Percentiles rank a stretch among this genome's conserved stretches.
Evolutionary conservation across 2,797 vertebrate genomes (phyloP).

Genomic region (Peromyscus aztecus): DNA sequence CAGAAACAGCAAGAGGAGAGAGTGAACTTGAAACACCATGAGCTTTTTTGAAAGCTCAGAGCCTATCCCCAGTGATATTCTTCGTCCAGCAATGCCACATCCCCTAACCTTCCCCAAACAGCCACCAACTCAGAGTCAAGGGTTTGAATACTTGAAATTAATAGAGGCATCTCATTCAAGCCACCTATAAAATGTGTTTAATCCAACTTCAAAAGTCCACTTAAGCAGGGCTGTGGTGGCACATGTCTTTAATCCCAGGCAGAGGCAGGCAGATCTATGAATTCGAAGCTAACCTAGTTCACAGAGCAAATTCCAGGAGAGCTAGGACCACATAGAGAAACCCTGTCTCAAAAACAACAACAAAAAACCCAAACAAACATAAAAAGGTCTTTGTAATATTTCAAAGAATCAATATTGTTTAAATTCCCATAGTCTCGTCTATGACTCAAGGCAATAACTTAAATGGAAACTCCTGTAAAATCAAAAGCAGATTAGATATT

Average conservation of each 20-base stretch:
- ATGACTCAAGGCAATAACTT: not conserved
- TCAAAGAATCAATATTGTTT: not conserved
- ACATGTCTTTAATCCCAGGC: not conserved
- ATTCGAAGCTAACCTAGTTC: not conserved
- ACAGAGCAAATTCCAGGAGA: not conserved
- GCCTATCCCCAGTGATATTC: not conserved
- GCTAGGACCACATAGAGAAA: too few species aligned
- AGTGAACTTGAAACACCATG: not conserved
- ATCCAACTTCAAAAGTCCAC: not conserved
- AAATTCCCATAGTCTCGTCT: not conserved
- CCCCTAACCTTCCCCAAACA: not conserved
- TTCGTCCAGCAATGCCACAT: too few species aligned
- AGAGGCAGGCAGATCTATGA: not conserved
- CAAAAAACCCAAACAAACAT: too few species aligned
- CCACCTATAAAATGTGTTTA: not conserved
- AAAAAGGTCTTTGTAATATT: not conserved
- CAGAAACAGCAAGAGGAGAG: too few species aligned
- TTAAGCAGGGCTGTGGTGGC: not conserved
- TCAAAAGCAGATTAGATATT: not conserved
- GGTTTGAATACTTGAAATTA: not conserved
- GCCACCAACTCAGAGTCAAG: too few species aligned
- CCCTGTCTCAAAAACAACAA: not conserved
- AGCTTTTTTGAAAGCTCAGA: not conserved
- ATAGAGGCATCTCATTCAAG: not conserved
- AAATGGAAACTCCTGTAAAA: not conserved